These are phyloP conservation scores for Suillia variegata DNA, from an alignment of 2,888 invertebrate species.

Conservation along the genomic window DNA sequence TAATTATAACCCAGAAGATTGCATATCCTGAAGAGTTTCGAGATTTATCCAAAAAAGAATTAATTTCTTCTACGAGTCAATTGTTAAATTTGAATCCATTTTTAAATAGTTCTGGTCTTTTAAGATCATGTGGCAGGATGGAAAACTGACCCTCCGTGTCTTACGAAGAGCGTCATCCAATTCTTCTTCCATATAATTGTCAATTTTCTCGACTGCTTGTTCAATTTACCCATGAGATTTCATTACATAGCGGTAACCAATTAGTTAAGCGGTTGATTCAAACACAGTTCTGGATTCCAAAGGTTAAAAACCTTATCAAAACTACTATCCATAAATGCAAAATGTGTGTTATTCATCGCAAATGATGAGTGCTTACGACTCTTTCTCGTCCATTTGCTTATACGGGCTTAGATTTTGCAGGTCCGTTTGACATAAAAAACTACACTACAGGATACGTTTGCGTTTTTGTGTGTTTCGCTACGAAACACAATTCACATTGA, in stretches of 20 bases:
- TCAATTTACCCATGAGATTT: background rate
- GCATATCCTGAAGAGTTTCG: background rate
- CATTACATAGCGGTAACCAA: conserved; percentile 12
- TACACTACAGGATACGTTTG: conserved; percentile 25
- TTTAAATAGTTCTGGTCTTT: background rate
- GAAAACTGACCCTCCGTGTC: background rate
- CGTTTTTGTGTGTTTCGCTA: conserved; percentile 26
- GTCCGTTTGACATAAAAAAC: conserved; percentile 25
- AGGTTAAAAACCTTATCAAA: conserved; percentile 9
- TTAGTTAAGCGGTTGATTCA: conserved; percentile 3
- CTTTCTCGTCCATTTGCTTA: conserved; percentile 21
- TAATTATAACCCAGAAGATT: background rate
- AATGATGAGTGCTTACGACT: background rate
- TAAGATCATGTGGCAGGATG: background rate
- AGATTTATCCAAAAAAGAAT: background rate
- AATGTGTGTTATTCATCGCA: background rate
- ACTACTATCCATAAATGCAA: conserved; percentile 8
- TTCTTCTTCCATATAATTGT: background rate
- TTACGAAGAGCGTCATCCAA: background rate
- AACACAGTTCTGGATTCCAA: conserved; percentile 5
- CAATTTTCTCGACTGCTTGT: conserved; percentile 4
- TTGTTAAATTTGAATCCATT: background rate
- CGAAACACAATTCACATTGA: conserved; percentile 27
- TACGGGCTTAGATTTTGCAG: conserved; percentile 26
- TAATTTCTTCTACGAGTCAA: background rate